A percentile compares a stretch with the other conserved stretches of the same genome.
Conservation (phyloP, 2,888 invertebrate species). For the Chironomus riparius region DNA sequence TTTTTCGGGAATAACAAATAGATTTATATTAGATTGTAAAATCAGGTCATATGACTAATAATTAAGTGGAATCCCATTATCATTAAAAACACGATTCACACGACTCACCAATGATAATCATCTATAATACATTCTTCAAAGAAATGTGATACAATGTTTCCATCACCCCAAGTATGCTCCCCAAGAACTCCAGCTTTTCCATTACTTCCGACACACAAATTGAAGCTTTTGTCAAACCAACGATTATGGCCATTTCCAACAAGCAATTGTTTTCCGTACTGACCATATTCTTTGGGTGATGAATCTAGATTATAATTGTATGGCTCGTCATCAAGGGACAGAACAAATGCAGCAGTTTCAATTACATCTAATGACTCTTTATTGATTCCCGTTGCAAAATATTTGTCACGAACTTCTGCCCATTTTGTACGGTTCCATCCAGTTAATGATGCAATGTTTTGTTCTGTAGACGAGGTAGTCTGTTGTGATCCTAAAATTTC, state of each 20-base stretch:
- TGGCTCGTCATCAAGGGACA: conserved; percentile 82
- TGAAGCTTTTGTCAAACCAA: conserved; percentile 96
- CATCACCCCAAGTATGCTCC: conserved; percentile 95
- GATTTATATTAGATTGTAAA: no score
- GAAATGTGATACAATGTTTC: conserved; percentile 81
- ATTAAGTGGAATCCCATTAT: neutral
- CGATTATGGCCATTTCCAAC: conserved; percentile 87
- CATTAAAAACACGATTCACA: no score
- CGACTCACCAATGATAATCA: conserved; percentile 18
- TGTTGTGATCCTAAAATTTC: conserved; percentile 72
- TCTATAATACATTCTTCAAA: conserved; percentile 59
- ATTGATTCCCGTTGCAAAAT: conserved; percentile 81
- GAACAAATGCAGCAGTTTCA: conserved; percentile 90
- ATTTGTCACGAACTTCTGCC: conserved; percentile 73
- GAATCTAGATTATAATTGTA: conserved; percentile 74
- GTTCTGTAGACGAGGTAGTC: conserved; percentile 70
- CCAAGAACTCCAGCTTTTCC: conserved; percentile 89
- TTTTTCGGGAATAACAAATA: no score
- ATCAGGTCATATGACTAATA: neutral
- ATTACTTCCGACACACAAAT: conserved; percentile 78
- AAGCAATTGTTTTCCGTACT: conserved; percentile 67
- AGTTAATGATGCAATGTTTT: conserved; percentile 81
- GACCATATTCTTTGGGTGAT: conserved; percentile 40
- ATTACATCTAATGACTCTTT: conserved; percentile 80
- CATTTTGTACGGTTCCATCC: conserved; percentile 84